Base-by-base conservation (phyloP, 2,113 vertebrate species). In the Chrysemys picta region DNA sequence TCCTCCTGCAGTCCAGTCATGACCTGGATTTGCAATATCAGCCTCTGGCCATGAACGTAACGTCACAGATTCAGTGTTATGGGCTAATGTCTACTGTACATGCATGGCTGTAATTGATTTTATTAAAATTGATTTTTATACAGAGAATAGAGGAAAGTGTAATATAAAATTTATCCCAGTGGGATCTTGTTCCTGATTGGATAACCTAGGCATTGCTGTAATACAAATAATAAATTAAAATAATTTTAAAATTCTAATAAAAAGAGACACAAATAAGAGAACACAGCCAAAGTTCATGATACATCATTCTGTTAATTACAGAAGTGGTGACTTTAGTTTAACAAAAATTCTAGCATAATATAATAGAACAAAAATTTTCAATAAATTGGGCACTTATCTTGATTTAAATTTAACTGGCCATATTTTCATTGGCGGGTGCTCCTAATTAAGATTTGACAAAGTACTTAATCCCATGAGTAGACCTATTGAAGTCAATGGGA, bases 401-500 rank as follows among this genome's bases (percentile, higher is more conserved):
- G 93, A 53, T 95, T 72, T 91, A 21, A 79, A 94, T 86, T 76
- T 90, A 76, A 35, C 5, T 10, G 5, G 38, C 84, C 93, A 10
- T 21, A 22, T 85, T 92, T 78, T 78, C 82, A 89, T 35, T 94
- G 52, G 88, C 72, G 72, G 53, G 89, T 94, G 92, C 53, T 90
- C 90, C 94, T 82, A 10, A 8, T 56, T 97, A 56, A 2, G 84
- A 94, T 89, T 94, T 94, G 95, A 89, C 93, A 89, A 95, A 82
- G 84, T 94, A 80, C 91, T 65, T 69, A 38, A 93, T 85, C 82
- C 78, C 50, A 84, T 78, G 93, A 84, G 93, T 93, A 89, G 65
- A 89, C 93, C 90, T 78, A 62, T 94, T 87, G 93, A 93, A 91
- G 91, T 95, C 96, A 96, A 91, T 95, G 90, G 83, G 80, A 90